phyloP scores from a whole-genome alignment of 2,797 vertebrate species.

The Sebastes melanostomus region DNA sequence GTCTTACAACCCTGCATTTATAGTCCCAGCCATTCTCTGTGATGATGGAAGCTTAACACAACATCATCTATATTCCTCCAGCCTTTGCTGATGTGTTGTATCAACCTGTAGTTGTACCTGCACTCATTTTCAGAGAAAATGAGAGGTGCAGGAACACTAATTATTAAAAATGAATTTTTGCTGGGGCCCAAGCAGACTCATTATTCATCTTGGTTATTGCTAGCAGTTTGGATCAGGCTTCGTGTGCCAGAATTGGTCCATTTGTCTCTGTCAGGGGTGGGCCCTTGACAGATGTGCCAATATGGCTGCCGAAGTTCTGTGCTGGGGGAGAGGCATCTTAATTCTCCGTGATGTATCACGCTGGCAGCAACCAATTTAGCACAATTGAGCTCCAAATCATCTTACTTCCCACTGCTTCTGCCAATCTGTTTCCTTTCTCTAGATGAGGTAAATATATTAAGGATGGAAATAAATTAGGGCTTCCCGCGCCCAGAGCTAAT shows the following conservation, averaged over 20 bases:
- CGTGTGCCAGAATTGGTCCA: constrained; percentile 77
- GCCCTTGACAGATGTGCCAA: constrained; percentile 85
- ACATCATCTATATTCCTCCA: constrained; percentile 73
- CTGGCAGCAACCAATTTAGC: constrained; percentile 86
- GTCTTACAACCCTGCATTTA: constrained; percentile 61
- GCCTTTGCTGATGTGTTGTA: constrained; percentile 62
- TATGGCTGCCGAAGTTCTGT: constrained; percentile 78
- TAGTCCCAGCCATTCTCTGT: constrained; percentile 60
- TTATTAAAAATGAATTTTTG: constrained; percentile 84
- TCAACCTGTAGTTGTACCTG: constrained; percentile 74
- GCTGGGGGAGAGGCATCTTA: constrained; percentile 81
- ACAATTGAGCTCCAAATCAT: constrained; percentile 84
- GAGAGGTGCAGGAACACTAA: constrained; percentile 77
- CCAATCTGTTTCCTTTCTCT: constrained; percentile 79
- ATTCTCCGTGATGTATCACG: constrained; percentile 85
- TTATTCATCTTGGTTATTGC: constrained; percentile 83
- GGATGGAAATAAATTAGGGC: constrained; percentile 77
- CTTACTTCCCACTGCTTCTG: constrained; percentile 79
- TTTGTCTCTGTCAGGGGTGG: constrained; percentile 83
- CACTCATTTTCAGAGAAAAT: constrained; percentile 75
- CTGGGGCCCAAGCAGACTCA: constrained; percentile 65
- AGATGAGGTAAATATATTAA: constrained; percentile 82
- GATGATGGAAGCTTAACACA: constrained; percentile 74
- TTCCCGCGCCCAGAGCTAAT: constrained; percentile 65
- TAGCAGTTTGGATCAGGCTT: constrained; percentile 81